These are phyloP conservation scores for Hycleus phaleratus DNA, from an alignment of 1,140 invertebrate species.

Conservation along the genomic window DNA sequence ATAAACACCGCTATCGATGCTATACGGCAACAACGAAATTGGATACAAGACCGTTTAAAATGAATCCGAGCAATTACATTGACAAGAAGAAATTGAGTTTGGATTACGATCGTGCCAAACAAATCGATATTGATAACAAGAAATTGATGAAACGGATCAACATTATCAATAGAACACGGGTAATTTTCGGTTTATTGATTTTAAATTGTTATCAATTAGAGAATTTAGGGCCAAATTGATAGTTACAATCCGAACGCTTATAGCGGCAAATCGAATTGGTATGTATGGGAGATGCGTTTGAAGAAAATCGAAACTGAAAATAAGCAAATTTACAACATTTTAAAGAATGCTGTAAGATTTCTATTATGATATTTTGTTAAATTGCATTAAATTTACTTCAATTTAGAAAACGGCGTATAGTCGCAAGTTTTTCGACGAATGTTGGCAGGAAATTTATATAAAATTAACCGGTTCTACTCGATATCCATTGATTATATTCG, in stretches of 20 bases:
- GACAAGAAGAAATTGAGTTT: constrained; percentile 30
- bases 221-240: constrained; percentile 29
- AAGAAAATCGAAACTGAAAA: constrained; percentile 11
- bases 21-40: constrained; percentile 31
- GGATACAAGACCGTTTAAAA: constrained; percentile 39
- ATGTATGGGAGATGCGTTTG: constrained; percentile 17
- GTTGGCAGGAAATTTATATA: too few species aligned
- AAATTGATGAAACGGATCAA: constrained; percentile 41
- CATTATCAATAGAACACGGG: constrained; percentile 37
- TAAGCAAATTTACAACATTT: constrained; percentile 13
- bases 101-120: constrained; percentile 29
- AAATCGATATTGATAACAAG: constrained; percentile 43
- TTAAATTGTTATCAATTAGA: background rate
- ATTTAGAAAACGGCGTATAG: too few species aligned
- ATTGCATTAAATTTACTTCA: too few species aligned
- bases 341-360: too few species aligned
- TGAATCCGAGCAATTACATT: constrained; percentile 35
- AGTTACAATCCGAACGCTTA: constrained; percentile 31
- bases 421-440: too few species aligned
- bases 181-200: constrained; percentile 26
- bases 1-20: constrained; percentile 24
- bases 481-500: constrained; percentile 22
- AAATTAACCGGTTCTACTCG: too few species aligned
- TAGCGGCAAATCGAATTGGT: constrained; percentile 22
- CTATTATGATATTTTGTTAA: too few species aligned